Percentiles rank a stretch among this genome's conserved stretches.
phyloP scores from a whole-genome alignment of 2,888 invertebrate species.

The Conus canariensis region DNA sequence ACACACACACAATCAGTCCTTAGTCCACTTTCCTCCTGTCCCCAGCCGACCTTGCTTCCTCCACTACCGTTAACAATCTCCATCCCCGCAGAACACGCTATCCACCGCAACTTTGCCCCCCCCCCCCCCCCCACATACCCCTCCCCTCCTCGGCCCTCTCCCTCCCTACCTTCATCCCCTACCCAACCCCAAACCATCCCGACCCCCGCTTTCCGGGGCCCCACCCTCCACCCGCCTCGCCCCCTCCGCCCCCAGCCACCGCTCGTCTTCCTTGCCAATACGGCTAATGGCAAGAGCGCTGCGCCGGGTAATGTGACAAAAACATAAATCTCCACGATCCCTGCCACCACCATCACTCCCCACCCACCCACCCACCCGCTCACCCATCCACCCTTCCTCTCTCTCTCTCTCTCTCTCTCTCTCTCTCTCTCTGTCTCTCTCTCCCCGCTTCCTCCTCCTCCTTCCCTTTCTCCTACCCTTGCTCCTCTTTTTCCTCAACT shows the following conservation, averaged over 20 bases:
- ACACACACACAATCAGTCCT: not conserved
- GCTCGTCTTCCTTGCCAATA: not conserved
- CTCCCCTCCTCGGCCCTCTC: no score
- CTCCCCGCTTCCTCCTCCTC: not conserved
- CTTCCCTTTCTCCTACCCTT: not conserved
- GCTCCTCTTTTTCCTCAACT: not conserved
- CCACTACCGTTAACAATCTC: no score
- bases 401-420: not conserved
- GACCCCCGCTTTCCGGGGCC: not conserved
- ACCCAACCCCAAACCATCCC: no score
- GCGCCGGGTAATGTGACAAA: conserved; percentile 25
- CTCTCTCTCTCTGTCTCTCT: not conserved
- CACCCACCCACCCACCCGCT: not conserved
- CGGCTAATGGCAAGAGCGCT: conserved; percentile 28
- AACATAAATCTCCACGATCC: conserved; percentile 23
- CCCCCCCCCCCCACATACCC: no score
- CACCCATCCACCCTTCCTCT: not conserved
- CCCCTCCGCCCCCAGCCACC: no score
- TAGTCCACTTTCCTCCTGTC: no score
- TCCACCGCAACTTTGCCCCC: not conserved
- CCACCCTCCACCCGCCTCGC: no score
- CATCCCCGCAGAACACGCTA: not conserved
- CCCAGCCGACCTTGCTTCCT: no score
- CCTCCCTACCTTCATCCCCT: not conserved
- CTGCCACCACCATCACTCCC: no score